These are phyloP conservation scores for Galendromus occidentalis DNA, from an alignment of 1,140 invertebrate species.

Conservation along the genomic window DNA sequence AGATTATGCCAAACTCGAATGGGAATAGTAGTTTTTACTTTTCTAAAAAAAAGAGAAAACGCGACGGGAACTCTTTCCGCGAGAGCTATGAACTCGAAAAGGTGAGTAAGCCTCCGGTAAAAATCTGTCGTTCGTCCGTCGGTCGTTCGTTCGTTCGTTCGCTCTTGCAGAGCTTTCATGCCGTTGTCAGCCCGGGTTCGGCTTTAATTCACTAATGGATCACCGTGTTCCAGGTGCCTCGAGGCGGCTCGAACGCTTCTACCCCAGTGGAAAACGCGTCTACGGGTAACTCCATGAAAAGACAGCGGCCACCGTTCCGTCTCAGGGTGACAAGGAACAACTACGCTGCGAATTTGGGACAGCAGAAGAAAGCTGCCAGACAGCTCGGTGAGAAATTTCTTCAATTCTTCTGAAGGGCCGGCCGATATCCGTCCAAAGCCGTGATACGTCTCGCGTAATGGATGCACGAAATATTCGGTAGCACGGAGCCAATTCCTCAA, in stretches of 20 bases:
- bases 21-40: conserved; percentile 6
- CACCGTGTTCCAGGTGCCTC: not conserved
- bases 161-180: no score
- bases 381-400: conserved; percentile 32
- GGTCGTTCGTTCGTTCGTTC: no score
- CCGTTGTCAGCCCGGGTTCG: no score
- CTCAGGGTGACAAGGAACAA: not conserved
- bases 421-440: no score
- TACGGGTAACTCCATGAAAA: not conserved
- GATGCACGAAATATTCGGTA: no score
- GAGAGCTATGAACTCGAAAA: conserved; percentile 6
- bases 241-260: not conserved
- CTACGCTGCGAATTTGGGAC: conserved; percentile 26
- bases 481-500: no score
- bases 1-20: conserved; percentile 2
- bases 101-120: not conserved
- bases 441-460: no score
- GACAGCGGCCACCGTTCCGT: conserved; percentile 1
- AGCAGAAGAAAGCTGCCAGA: conserved; percentile 41
- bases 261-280: not conserved
- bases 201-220: not conserved
- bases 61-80: not conserved
- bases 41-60: not conserved
- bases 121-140: no score
- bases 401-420: no score